Base-by-base conservation (phyloP, 1,140 invertebrate species). In the Delia radicum region DNA sequence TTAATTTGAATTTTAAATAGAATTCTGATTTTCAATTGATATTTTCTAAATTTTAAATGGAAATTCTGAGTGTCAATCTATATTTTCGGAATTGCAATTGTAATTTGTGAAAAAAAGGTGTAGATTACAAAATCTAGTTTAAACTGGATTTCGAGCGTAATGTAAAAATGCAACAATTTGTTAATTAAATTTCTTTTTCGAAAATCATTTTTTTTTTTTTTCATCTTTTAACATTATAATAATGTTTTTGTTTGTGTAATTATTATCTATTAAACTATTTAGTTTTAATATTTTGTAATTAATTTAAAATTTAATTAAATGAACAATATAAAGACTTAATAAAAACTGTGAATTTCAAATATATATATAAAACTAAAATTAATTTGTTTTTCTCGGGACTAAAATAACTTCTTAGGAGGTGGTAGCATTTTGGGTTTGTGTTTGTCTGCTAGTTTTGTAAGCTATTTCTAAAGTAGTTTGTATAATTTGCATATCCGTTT, bases 401-500 rank as follows among this genome's bases (percentile, higher is more conserved):
- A 24, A 37, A 37, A 37, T 24, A 8, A 6, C 5, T 55, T n/a
- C n/a, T n/a, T 21, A 55, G 6, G 18, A 21, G 4, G n/a, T 21
- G 18, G 48, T 21, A 55, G 18, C 63, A 26, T n/a, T 48, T 31
- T 29, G 73, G 37, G 28, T 77, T 74, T 65, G 81, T 18, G 1
- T 69, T 62, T 88, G 87, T 28, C 87, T 87, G 2, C 89, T 89
- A 88, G 93, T 94, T 91, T 97, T 97, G 87, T 99, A 98, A 21
- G 96, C 96, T 88, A 96, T 94, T 89, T 99, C 96, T 72, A 99
- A 88, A 27, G 96, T 95, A 81, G 93, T 94, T 29, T 95, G 95
- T 79, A 99, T 94, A 0, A 94, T 94, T 86, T 93, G 92, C 92
- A 99, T 97, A 87, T 99, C 98, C 67, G 92, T 92, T 88, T 99